Percentiles rank a stretch among this genome's conserved stretches.
Evolutionary conservation across 2,888 invertebrate species (phyloP).

Genomic region (Nymphalis urticae): DNA sequence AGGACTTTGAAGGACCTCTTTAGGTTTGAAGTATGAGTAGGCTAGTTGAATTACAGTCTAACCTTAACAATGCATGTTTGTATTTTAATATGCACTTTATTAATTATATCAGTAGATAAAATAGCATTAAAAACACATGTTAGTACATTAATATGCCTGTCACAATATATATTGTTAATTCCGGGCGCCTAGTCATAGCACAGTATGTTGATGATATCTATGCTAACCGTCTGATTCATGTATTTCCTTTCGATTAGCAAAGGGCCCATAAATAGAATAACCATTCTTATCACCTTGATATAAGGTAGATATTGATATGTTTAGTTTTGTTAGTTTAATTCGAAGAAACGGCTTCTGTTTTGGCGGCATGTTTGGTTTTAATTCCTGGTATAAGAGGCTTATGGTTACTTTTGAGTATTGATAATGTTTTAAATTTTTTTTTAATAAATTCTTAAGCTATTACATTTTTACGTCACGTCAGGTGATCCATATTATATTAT

Average conservation of each 20-base stretch:
- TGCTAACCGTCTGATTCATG: constrained; percentile 28
- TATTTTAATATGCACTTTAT: too few species aligned
- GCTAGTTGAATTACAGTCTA: too few species aligned
- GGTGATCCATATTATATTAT: too few species aligned
- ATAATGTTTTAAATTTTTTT: too few species aligned
- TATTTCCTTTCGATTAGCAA: constrained; percentile 27
- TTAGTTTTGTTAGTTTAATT: not conserved
- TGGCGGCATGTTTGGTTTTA: constrained; percentile 5
- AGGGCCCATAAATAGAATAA: not conserved
- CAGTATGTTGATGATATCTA: constrained; percentile 28
- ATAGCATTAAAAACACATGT: not conserved
- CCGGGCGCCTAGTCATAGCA: constrained; percentile 32
- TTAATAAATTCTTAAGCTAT: too few species aligned
- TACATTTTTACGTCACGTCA: too few species aligned
- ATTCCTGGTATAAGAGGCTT: constrained; percentile 3
- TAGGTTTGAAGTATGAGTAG: too few species aligned
- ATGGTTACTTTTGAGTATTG: not conserved
- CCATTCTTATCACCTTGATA: not conserved
- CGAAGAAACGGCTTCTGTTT: constrained; percentile 2
- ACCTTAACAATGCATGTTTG: too few species aligned
- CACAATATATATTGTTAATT: constrained; percentile 12
- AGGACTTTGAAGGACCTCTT: too few species aligned
- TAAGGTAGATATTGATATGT: not conserved
- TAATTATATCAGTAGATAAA: too few species aligned
- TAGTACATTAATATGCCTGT: not conserved